Conservation (phyloP, 2,113 vertebrate species). For the Microcebus lehilahytsara region DNA sequence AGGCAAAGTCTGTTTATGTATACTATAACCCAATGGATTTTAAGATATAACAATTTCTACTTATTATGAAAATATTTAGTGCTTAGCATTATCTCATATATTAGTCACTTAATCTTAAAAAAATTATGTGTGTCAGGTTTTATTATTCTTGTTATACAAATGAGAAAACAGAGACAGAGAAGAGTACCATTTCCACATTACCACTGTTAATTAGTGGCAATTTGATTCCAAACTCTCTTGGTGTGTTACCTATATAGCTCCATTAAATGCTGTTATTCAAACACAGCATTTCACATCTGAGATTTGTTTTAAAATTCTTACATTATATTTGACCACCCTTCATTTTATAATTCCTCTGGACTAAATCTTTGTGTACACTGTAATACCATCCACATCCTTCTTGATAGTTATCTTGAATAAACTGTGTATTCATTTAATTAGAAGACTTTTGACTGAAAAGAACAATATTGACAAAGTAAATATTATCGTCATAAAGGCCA, state of each 20-base stretch:
- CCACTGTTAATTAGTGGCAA: too few relatives aligned
- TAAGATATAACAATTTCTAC: neutral
- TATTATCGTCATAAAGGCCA: neutral
- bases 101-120: neutral
- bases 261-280: neutral
- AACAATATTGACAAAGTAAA: neutral
- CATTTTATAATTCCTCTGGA: neutral
- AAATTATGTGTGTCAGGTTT: neutral
- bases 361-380: neutral
- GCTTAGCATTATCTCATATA: neutral
- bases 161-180: neutral
- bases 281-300: neutral
- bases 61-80: neutral
- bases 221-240: neutral
- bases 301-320: neutral
- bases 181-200: neutral
- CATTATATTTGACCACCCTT: neutral
- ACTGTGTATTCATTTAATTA: neutral
- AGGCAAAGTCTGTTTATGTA: rapidly evolving
- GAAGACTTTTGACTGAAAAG: neutral
- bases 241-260: neutral
- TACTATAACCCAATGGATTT: neutral
- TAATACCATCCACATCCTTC: neutral
- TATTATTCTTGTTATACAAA: neutral
- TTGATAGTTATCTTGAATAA: neutral